Evolutionary conservation across 2,113 vertebrate genomes (phyloP).

Genomic region (Cervus canadensis): DNA sequence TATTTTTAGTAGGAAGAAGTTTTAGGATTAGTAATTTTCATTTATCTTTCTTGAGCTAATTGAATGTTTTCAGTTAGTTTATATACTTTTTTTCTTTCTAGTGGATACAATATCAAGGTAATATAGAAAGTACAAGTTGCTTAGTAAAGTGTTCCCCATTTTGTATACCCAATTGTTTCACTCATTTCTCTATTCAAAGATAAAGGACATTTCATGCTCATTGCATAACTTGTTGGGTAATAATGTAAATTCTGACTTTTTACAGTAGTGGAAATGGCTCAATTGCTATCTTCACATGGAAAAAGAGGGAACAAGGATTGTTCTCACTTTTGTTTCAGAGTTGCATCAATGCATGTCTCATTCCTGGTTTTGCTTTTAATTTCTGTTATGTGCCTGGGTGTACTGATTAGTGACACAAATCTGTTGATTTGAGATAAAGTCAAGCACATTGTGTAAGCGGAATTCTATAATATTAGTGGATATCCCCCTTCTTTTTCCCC

Average conservation of each 20-base stretch:
- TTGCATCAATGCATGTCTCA: not conserved
- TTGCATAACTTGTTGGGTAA: slow-evolving; percentile 2
- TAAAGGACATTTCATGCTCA: not conserved
- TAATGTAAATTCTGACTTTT: slow-evolving; percentile 1
- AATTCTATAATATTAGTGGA: not conserved
- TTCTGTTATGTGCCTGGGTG: not conserved
- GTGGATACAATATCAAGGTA: not conserved
- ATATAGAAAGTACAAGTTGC: not conserved
- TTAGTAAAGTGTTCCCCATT: not conserved
- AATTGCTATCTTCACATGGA: not conserved
- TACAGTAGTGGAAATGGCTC: not conserved
- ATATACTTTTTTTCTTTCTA: not conserved
- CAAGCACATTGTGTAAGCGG: not conserved
- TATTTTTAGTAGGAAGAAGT: not conserved
- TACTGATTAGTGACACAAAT: not conserved
- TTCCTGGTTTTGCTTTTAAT: not conserved
- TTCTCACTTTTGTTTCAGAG: not conserved
- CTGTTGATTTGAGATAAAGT: not conserved
- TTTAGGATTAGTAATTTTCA: not conserved
- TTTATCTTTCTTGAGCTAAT: not conserved
- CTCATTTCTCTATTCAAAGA: not conserved
- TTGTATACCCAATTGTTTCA: not conserved
- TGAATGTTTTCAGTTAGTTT: not conserved
- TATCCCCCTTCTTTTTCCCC: not conserved
- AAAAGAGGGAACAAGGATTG: not conserved